Percentiles rank a stretch among this genome's conserved stretches.
Conservation (phyloP, 2,888 invertebrate species). For the Lepidochrysops patricia region DNA sequence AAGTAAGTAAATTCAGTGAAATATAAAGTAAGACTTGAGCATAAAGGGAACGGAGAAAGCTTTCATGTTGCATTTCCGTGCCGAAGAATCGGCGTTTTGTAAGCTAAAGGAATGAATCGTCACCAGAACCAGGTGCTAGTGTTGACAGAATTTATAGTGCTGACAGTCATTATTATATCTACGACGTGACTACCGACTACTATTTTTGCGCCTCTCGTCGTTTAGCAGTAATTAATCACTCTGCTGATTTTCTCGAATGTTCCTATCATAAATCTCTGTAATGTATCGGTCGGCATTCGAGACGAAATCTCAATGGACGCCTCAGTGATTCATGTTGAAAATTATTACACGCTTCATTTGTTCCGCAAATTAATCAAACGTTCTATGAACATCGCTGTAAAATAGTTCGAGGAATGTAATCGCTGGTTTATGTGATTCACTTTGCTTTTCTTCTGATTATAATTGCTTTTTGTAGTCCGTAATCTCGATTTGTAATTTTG, state of each 20-base stretch:
- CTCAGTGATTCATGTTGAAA: constrained; percentile 29
- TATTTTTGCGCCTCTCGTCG: neutral
- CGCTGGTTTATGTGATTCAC: constrained; percentile 28
- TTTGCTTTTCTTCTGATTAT: constrained; percentile 15
- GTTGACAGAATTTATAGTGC: neutral
- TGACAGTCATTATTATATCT: neutral
- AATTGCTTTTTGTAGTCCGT: neutral
- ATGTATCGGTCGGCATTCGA: constrained; percentile 18
- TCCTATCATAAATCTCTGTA: constrained; percentile 21
- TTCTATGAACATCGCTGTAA: constrained; percentile 28
- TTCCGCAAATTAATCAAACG: constrained; percentile 30
- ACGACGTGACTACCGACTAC: neutral
- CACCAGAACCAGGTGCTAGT: neutral
- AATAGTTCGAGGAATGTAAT: constrained; percentile 26
- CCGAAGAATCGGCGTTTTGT: neutral
- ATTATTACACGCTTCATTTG: constrained; percentile 30
- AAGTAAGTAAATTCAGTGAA: neutral
- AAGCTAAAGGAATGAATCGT: neutral
- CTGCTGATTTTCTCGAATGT: constrained; percentile 14
- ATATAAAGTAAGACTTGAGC: neutral
- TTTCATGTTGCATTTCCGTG: neutral
- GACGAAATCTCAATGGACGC: constrained; percentile 25
- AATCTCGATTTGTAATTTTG: neutral
- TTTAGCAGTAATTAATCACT: neutral
- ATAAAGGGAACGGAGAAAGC: neutral